phyloP scores from a whole-genome alignment of 92 coral and sea anemone species.

The Palythoa heliodiscus region DNA sequence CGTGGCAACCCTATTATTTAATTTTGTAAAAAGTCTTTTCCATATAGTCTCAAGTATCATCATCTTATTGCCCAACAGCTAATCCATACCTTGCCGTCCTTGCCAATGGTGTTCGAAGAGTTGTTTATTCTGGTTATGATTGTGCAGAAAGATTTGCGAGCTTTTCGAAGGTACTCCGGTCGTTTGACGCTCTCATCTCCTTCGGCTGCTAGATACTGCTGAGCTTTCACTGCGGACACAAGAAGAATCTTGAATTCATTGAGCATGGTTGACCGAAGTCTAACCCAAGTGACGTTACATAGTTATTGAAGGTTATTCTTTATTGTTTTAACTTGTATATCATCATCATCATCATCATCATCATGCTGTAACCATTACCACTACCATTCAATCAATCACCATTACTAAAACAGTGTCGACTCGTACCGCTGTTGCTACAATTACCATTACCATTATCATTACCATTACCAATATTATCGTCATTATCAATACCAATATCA shows the following conservation, averaged over 20 bases:
- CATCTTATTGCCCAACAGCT: not conserved
- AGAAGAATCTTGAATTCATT: not conserved
- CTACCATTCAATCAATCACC: no score
- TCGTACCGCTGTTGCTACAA: no score
- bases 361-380: no score
- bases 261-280: no score
- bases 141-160: conserved; percentile 79
- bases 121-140: conserved; percentile 92
- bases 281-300: no score
- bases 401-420: no score
- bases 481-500: no score
- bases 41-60: not conserved
- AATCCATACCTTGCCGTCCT: conserved; percentile 91
- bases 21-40: not conserved
- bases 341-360: no score
- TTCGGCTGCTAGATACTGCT: conserved; percentile 78
- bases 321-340: not conserved
- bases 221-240: conserved; percentile 78
- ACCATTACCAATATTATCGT: no score
- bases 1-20: no score
- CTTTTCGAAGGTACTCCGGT: conserved; percentile 63
- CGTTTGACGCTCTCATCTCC: conserved; percentile 71
- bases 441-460: no score
- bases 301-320: not conserved
- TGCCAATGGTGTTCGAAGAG: conserved; percentile 96